These are phyloP conservation scores for Sphenopsis melanotis DNA, from an alignment of 2,797 vertebrate species.

Conservation along the genomic window DNA sequence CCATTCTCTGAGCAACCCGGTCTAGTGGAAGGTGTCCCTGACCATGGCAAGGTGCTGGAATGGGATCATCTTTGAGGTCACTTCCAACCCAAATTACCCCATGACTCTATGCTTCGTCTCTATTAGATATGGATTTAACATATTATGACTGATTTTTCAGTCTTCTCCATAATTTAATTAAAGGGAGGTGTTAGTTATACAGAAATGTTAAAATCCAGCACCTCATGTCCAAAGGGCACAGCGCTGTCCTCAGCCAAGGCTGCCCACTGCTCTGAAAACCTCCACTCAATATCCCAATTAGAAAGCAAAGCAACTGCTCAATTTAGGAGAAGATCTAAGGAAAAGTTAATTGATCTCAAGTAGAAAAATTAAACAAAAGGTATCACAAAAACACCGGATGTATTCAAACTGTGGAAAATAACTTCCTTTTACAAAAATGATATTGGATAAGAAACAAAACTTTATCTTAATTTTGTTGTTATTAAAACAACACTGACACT, in stretches of 20 bases:
- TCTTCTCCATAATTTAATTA: neutral
- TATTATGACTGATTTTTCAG: neutral
- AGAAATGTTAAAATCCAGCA: neutral
- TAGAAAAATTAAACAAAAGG: neutral
- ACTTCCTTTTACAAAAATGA: neutral
- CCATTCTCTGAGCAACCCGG: neutral
- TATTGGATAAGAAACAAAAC: neutral
- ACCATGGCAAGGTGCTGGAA: neutral
- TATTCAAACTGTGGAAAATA: neutral
- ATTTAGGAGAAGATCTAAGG: neutral
- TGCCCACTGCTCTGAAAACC: neutral
- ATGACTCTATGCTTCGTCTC: neutral
- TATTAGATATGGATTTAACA: neutral
- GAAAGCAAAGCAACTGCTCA: neutral
- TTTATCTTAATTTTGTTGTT: neutral
- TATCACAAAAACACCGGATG: neutral
- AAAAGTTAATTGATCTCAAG: neutral
- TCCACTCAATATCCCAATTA: neutral
- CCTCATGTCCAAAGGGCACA: accelerated
- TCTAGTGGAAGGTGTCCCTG: neutral
- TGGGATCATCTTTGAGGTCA: neutral
- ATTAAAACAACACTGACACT: neutral
- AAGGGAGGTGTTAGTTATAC: neutral
- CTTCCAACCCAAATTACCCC: neutral
- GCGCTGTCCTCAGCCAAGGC: neutral